Evolutionary conservation across 2,888 invertebrate species (phyloP), one percentile per base, ranked within the genome.

Genomic region (Netelia virgata): DNA sequence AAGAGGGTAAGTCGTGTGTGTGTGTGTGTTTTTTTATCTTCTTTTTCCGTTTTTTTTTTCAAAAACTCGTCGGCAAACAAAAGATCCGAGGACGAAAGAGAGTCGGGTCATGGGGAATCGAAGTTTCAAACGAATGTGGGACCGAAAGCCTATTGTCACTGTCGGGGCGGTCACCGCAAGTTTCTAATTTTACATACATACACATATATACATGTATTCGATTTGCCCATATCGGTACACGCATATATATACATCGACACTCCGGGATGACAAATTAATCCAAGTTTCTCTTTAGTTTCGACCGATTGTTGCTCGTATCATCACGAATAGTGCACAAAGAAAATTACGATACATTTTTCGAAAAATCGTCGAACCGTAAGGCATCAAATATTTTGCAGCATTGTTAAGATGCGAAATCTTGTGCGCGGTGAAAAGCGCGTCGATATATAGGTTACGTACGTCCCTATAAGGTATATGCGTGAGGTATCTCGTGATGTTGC

Each of bases 1-100:
- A 78, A 79, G 61, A 80, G 70, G 78, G 85, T 84, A 75, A 87
- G 84, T 82, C 57, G 28, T 63, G 64, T 36, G 47, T 47, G 11
- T 47, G 14, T 47, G 47, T 47, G 28, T 23, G 23, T 28, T 28
- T 61, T 63, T 53, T 70, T 68, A 61, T 69, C 50, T 47, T 1
- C 8, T 50, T 41, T 28, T 69, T 23, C 47, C 41, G 11, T 55
- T 36, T 41, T n/a, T 6, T 61, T 8, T 36, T 50, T 28, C 16
- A 9, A n/a, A 61, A 23, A 2, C 61, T 61, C 28, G 28, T 61
- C 28, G 61, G 2, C 11, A 14, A 43, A 76, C 6, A 41, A n/a
- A 16, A 75, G 36, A 68, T 1, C 47, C n/a, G 47, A 72, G 43
- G 53, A 47, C 36, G 57, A 61, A 63, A 18, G 59, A 2, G 28